Percentiles rank a stretch among this genome's conserved stretches.
These are phyloP conservation scores for Pyrrhopygopsis socrates DNA, from an alignment of 2,888 invertebrate species.

Conservation along the genomic window DNA sequence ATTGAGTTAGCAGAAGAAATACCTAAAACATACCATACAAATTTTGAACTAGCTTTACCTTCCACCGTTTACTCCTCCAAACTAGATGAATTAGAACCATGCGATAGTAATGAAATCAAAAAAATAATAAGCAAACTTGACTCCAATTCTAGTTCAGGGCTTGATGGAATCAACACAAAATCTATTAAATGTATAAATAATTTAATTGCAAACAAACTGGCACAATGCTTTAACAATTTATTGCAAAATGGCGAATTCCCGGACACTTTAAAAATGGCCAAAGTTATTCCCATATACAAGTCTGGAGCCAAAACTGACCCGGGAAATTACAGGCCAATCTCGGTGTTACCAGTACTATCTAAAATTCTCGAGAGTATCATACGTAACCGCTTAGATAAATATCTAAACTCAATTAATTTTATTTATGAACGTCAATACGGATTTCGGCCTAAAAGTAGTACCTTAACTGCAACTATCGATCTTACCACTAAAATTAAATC, in stretches of 20 bases:
- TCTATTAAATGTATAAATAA: conserved; percentile 44
- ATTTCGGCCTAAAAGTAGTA: conserved; percentile 19
- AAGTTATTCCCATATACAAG: conserved; percentile 50
- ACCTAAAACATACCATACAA: neutral
- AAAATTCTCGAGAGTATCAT: conserved; percentile 41
- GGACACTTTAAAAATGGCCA: conserved; percentile 69
- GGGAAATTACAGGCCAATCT: no score
- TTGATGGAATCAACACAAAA: conserved; percentile 46
- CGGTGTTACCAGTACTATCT: conserved; percentile 31
- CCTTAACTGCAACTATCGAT: conserved; percentile 4
- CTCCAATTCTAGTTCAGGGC: conserved; percentile 40
- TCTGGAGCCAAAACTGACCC: conserved; percentile 34
- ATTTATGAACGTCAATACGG: conserved; percentile 22
- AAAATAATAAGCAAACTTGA: conserved; percentile 41
- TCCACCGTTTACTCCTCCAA: neutral
- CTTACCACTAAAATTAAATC: no score
- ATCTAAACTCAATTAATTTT: conserved; percentile 23
- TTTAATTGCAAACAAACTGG: conserved; percentile 15
- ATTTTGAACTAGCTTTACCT: neutral
- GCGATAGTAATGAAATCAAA: neutral
- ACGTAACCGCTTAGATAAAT: conserved; percentile 3
- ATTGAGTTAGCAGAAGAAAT: no score
- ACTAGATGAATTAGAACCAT: conserved; percentile 15
- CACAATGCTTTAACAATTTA: conserved; percentile 38
- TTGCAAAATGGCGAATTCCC: conserved; percentile 50